Evolutionary conservation across 2,888 invertebrate species (phyloP).

Genomic region (Micropterix aruncella): DNA sequence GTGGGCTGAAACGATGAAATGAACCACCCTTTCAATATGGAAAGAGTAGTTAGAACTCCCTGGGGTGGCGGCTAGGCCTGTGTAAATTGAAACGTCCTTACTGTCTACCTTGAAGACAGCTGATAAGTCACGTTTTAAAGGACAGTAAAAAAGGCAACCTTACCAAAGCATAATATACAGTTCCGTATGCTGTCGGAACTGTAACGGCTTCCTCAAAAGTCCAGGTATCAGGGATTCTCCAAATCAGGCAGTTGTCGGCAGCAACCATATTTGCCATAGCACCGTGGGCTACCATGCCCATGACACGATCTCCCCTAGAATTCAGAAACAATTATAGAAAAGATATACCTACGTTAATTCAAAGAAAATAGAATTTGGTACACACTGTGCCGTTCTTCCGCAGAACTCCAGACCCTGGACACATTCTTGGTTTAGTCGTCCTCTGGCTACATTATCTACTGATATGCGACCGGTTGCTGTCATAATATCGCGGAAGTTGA

Average conservation of each 20-base stretch:
- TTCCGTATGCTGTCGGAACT: constrained; percentile 66
- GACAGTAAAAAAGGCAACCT: too few relatives aligned
- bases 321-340: too few relatives aligned
- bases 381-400: constrained; percentile 20
- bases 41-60: too few relatives aligned
- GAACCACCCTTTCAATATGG: too few relatives aligned
- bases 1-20: too few relatives aligned
- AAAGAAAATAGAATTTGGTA: too few relatives aligned
- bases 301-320: constrained; percentile 42
- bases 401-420: constrained; percentile 1
- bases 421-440: constrained; percentile 12
- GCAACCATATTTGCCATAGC: constrained; percentile 47
- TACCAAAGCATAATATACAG: constrained; percentile 43
- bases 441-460: constrained; percentile 43
- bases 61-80: too few relatives aligned
- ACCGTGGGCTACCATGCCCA: constrained; percentile 46
- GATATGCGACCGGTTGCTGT: constrained; percentile 56
- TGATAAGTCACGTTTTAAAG: too few relatives aligned
- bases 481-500: constrained; percentile 69
- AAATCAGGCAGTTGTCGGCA: constrained; percentile 39
- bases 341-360: too few relatives aligned
- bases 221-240: constrained; percentile 62
- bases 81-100: too few relatives aligned
- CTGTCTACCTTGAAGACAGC: too few relatives aligned
- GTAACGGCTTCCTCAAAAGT: constrained; percentile 60